phyloP scores from a whole-genome alignment of 2,797 vertebrate species.

The Peromyscus aztecus region DNA sequence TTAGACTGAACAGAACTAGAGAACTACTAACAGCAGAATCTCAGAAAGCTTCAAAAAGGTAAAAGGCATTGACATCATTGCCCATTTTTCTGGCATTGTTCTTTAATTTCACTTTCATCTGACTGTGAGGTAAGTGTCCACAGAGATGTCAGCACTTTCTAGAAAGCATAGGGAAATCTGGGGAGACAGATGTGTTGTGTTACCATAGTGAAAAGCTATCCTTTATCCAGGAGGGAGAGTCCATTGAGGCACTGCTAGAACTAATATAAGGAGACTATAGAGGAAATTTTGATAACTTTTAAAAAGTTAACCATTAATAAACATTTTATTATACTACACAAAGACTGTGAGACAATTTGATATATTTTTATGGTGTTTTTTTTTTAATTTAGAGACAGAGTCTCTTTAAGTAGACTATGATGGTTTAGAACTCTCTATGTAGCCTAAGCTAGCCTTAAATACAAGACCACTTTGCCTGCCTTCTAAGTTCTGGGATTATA shows the following conservation, averaged over 20 bases:
- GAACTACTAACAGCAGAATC: neutral
- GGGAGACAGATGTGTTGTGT: neutral
- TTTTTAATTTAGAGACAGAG: neutral
- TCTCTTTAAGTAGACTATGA: neutral
- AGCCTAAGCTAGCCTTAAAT: too few relatives aligned
- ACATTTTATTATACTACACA: neutral
- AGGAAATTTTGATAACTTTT: neutral
- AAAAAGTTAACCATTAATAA: neutral
- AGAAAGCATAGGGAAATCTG: neutral
- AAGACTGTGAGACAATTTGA: slow-evolving; percentile 1
- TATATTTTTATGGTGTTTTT: neutral
- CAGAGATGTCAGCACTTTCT: neutral
- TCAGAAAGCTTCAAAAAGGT: neutral
- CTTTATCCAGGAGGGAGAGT: neutral
- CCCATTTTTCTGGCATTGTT: neutral
- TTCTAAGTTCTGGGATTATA: neutral
- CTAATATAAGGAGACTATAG: neutral
- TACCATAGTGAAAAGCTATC: neutral
- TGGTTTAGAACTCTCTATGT: neutral
- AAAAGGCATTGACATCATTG: neutral
- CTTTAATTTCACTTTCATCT: neutral
- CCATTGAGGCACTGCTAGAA: neutral
- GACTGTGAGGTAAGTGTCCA: neutral
- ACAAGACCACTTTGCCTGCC: neutral
- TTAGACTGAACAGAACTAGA: neutral